Evolutionary conservation across 2,797 vertebrate species (phyloP), one percentile per base, ranked within the genome.

Genomic region (Gorsachius magnificus): DNA sequence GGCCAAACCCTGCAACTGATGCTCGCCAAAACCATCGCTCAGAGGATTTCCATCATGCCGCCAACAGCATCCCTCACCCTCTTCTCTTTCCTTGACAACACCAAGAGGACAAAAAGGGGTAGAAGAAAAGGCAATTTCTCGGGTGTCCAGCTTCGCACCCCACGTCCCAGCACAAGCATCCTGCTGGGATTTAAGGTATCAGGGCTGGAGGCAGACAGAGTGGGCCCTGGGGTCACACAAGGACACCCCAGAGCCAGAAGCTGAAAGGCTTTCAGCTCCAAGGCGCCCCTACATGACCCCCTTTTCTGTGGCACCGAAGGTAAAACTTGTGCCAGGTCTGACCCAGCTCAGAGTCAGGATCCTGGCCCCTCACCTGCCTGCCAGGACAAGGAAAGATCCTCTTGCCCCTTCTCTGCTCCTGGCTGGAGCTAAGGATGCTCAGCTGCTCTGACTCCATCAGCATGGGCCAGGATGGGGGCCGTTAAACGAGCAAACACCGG

Each of bases 371-470:
- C 50, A 8, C 5, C 71, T 12, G 26, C 31, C 83, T 41, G 17
- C 31, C 48, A 54, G 31, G 26, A 10, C 0, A 0, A 60, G 46
- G 56, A 19, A 12, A 33, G 51, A 33, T 10, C 38, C 36, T 1
- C 0, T 0, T 5, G 1, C 15, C 12, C 41, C 16, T 60, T 31
- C 38, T 41, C 33, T 8, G 35, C 11, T 65, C 8, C 72, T 2
- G 21, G 17, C 26, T 43, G 63, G 46, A 71, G 74, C 35, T 25
- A 13, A 48, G 18, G 11, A 4, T 2, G 79, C 81, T 80, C 5
- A 0, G 51, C 50, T 0, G 6, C 79, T 43, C 50, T 1, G 2
- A 43, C 2, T 29, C 38, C 66, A 17, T 1, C 10, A 0, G 64
- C 16, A 3, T 0, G 7, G 7, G 10, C 18, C 1, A 1, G 14